Evolutionary conservation across 2,888 invertebrate species (phyloP), one percentile per base, ranked within the genome.

Genomic region (Mesorhabditis spiculigera): DNA sequence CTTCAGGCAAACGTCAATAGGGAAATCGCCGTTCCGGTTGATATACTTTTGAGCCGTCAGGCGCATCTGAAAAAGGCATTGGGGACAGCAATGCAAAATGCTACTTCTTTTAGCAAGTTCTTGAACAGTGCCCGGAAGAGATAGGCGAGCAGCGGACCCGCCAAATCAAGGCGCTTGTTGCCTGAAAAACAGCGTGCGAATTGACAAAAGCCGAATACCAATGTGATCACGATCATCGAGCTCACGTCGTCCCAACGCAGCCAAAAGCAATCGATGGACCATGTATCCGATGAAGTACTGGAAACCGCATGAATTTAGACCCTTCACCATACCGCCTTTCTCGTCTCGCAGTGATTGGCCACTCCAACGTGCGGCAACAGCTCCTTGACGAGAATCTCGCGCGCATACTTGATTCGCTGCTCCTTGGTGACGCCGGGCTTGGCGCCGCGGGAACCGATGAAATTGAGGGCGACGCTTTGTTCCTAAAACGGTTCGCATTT

Each of bases 201-300:
- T 28, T 28, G 63, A 28, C 1, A 28, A 28, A 28, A 28, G 28
- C 28, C 28, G 28, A 28, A 28, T 28, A 28, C 98, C 98, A 87
- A 98, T 97, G 87, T 99, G 98, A 96, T 99, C 98, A 86, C 98
- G 91, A 90, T 99, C 98, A 88, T 99, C 98, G 64, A 97, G 89
- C 88, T 98, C 97, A 77, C 97, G 90, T n/a, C 98, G 90, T 73
- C 95, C 95, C 72, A 98, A 89, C 13, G 97, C 92, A 67, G 97
- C 97, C 75, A 97, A 88, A 68, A 99, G 88, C 72, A 99, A 88
- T 78, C 98, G 90, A 87, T 99, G 97, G 0, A 99, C 98, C 98
- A 99, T 99, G 87, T 99, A 99, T 2, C 90, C 90, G 79, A 73
- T 80, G 75, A 83, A 85, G 68, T 84, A 83, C 78, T 85, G 68